phyloP scores from a whole-genome alignment of 2,797 vertebrate species.

The Typhlichthys subterraneus region DNA sequence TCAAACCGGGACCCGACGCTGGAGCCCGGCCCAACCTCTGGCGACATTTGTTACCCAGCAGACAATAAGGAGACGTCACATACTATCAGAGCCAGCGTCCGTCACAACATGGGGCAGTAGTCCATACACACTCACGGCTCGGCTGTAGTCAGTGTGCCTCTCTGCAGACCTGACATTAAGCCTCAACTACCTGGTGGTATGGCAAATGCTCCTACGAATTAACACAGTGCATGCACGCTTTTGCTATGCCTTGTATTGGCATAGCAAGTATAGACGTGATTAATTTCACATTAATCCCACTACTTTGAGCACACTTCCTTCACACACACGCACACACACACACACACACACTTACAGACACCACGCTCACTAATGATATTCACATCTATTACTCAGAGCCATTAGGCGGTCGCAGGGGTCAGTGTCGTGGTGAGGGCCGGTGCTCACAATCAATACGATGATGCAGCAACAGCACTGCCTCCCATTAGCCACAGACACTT shows the following conservation, averaged over 20 bases:
- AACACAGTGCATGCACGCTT: neutral
- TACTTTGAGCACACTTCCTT: conserved; percentile 14
- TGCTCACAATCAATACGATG: conserved; percentile 48
- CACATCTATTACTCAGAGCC: conserved; percentile 42
- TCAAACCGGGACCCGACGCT: conserved; percentile 48
- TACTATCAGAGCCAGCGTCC: conserved; percentile 30
- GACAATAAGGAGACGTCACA: conserved; percentile 43
- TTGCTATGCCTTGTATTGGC: conserved; percentile 5
- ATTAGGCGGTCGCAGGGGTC: conserved; percentile 41
- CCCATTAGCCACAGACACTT: conserved; percentile 52
- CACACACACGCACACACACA: conserved; percentile 17
- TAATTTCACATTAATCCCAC: conserved; percentile 28
- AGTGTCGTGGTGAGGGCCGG: conserved; percentile 19
- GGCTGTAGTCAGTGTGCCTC: conserved; percentile 14
- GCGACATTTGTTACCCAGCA: conserved; percentile 40
- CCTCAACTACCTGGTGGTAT: conserved; percentile 19
- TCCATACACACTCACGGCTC: neutral
- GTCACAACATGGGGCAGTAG: conserved; percentile 23
- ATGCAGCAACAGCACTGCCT: conserved; percentile 15
- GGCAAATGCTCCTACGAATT: neutral
- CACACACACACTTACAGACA: conserved; percentile 4
- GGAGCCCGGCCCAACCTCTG: conserved; percentile 39
- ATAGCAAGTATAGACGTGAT: conserved; percentile 18
- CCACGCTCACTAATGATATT: conserved; percentile 28
- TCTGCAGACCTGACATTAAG: conserved; percentile 27